Base-by-base conservation (phyloP, 2,888 invertebrate species). In the Congeria kusceri region DNA sequence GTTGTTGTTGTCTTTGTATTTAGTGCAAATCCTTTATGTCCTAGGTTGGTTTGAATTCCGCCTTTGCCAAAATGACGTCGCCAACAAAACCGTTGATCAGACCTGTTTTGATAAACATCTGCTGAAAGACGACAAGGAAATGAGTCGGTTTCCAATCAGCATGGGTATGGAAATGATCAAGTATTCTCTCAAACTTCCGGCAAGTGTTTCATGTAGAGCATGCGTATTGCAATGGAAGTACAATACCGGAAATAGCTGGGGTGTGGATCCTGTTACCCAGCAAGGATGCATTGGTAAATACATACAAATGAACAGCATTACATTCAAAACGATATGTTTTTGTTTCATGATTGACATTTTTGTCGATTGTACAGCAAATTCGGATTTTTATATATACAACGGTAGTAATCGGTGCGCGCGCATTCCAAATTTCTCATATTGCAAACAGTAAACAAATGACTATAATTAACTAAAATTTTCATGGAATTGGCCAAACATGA, bases 161-260 rank as follows among this genome's bases (percentile, higher is more conserved):
- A 23, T 53, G 53, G 53, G 53, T 5, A 53, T 53, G 53, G 53
- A 53, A 20, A 53, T 13, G 9, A 59, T 86, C 28, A 59, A 71
- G 13, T 63, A 86, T 25, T 80, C 70, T 18, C 71, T 89, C 13
- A 66, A 77, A 85, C 93, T 98, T 66, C 98, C 98, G 0, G 95
- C 96, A 0, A 96, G 95, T 56, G 89, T 97, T n/a, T 95, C 95
- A 61, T 98, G 98, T 92, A 93, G 95, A 18, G 97, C 97, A 92
- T 98, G 98, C 91, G 95, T 98, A 3, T 94, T 98, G 75, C 98
- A 98, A 91, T 98, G 98, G 98, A 95, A 96, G 86, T 98, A 98
- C 93, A 95, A 96, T 72, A 97, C 97, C 49, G 97, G 79, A 18
- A 83, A 83, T 32, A 79, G 74, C 64, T 83, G 83, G 83, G 83